Evolutionary conservation across 2,797 vertebrate species (phyloP).

Genomic region (Poeciliopsis infans): DNA sequence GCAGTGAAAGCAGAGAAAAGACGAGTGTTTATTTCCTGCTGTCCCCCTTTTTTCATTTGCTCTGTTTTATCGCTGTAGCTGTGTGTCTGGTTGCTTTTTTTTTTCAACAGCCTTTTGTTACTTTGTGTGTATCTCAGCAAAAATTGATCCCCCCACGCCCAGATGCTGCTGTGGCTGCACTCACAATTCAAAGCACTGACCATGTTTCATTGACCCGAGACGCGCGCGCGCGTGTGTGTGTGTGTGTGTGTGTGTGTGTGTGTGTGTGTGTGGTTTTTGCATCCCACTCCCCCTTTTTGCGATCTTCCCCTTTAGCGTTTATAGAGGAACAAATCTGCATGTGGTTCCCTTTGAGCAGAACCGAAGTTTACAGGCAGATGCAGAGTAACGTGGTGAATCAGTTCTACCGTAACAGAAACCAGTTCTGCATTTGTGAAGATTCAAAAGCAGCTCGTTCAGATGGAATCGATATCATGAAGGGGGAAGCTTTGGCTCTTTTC

Average conservation of each 20-base stretch:
- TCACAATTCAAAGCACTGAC: constrained; percentile 20
- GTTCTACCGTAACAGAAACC: neutral
- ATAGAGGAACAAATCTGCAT: constrained; percentile 23
- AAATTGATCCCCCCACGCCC: constrained; percentile 55
- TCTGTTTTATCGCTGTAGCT: constrained; percentile 35
- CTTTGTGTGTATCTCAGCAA: constrained; percentile 58
- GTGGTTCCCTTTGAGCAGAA: constrained; percentile 42
- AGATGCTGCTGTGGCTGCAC: constrained; percentile 26
- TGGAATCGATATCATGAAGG: constrained; percentile 30
- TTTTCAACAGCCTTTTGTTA: constrained; percentile 19
- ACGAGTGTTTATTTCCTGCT: constrained; percentile 53
- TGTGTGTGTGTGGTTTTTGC: constrained; percentile 15
- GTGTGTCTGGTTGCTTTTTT: constrained; percentile 16
- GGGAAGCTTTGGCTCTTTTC: constrained; percentile 25
- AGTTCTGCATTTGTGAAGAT: constrained; percentile 7
- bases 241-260: constrained; percentile 23
- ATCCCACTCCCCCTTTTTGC: constrained; percentile 20
- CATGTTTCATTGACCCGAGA: constrained; percentile 42
- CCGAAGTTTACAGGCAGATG: constrained; percentile 34
- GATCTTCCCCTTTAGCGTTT: constrained; percentile 37
- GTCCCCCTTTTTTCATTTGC: constrained; percentile 19
- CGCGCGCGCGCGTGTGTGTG: constrained; percentile 13
- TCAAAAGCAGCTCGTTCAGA: constrained; percentile 27
- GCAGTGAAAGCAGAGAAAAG: constrained; percentile 40
- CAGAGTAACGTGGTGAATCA: constrained; percentile 19